A percentile compares a stretch with the other conserved stretches of the same genome.
Evolutionary conservation across 2,797 vertebrate genomes (phyloP).

Genomic region (Zenarchopterus dispar): DNA sequence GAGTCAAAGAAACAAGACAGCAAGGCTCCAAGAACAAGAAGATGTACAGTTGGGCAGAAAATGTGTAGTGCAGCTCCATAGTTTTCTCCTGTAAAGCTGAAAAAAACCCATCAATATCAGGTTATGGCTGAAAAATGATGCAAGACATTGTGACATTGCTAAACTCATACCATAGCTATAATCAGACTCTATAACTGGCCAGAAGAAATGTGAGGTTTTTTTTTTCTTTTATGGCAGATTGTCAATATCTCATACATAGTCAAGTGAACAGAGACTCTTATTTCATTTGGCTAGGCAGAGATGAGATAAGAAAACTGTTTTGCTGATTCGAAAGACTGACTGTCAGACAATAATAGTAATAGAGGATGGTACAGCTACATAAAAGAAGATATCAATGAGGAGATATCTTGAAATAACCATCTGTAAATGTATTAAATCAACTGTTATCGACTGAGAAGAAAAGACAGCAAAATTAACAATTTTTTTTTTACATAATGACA

Average conservation of each 20-base stretch:
- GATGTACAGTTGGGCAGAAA: background rate
- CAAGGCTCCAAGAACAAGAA: no score
- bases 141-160: conserved; percentile 12
- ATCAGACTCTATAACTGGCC: conserved; percentile 33
- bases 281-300: conserved; percentile 42
- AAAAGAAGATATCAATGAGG: conserved; percentile 18
- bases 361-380: conserved; percentile 12
- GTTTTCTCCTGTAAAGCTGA: conserved; percentile 6
- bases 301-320: conserved; percentile 58
- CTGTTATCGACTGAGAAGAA: background rate
- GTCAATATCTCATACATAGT: conserved; percentile 55
- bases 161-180: conserved; percentile 10
- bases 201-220: conserved; percentile 30
- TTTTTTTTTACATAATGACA: conserved; percentile 14
- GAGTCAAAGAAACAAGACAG: conserved; percentile 21
- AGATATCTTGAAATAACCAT: conserved; percentile 26
- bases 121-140: conserved; percentile 26
- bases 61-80: conserved; percentile 9
- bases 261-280: conserved; percentile 43
- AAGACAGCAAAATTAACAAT: background rate
- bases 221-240: conserved; percentile 13
- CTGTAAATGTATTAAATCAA: conserved; percentile 28
- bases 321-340: conserved; percentile 38
- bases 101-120: background rate
- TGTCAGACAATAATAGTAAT: conserved; percentile 43